phyloP scores from a whole-genome alignment of 2,888 invertebrate species.

The Catonia carolina region DNA sequence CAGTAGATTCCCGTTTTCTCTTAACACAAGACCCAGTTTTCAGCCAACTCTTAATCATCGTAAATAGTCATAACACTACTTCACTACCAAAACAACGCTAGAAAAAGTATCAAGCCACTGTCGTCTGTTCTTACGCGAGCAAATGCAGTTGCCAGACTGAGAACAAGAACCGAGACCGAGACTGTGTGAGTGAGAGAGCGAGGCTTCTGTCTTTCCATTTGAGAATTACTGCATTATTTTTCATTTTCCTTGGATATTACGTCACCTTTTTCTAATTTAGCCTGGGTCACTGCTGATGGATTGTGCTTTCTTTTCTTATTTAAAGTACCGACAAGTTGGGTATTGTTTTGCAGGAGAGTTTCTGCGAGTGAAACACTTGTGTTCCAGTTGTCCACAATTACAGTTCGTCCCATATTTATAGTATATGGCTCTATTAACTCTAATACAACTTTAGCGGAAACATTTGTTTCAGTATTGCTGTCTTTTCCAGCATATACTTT shows the following conservation, averaged over 20 bases:
- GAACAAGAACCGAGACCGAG: not conserved
- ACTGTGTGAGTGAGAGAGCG: not conserved
- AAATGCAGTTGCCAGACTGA: not conserved
- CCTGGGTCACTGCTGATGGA: conserved; percentile 8
- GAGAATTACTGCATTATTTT: not conserved
- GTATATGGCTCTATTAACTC: not conserved
- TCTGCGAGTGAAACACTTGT: conserved; percentile 18
- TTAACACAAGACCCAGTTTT: not conserved
- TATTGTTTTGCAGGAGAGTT: conserved; percentile 10
- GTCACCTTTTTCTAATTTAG: conserved; percentile 1
- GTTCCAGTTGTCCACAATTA: conserved; percentile 21
- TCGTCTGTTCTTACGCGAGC: not conserved
- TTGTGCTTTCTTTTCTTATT: conserved; percentile 9
- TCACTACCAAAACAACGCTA: not conserved
- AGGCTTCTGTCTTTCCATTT: not conserved
- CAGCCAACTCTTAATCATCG: not conserved
- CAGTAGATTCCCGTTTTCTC: not conserved
- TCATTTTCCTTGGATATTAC: not conserved
- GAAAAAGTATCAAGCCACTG: not conserved
- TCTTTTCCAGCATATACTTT: not conserved
- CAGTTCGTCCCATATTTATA: not conserved
- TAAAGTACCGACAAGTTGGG: conserved; percentile 19
- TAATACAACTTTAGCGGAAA: conserved; percentile 10
- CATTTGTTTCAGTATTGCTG: not conserved
- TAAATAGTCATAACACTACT: not conserved